Evolutionary conservation across 2,888 invertebrate species (phyloP).

Genomic region (Diploptera punctata): DNA sequence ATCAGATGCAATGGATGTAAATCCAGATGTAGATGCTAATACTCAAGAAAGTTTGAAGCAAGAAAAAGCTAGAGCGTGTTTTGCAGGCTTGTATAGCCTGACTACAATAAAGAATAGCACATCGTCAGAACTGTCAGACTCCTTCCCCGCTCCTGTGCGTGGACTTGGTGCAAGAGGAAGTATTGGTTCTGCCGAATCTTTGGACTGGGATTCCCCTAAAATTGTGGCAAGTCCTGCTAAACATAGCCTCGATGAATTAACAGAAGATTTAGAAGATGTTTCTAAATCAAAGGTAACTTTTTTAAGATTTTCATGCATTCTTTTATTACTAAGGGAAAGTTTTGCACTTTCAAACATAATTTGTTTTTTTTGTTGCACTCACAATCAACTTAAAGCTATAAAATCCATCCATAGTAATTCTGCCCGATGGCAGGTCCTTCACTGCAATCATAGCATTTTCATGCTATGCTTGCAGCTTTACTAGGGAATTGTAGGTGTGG

Average conservation of each 20-base stretch:
- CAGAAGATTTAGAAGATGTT: not conserved
- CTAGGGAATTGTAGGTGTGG: too few species aligned
- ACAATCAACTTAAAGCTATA: too few species aligned
- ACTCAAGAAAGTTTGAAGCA: constrained; percentile 38
- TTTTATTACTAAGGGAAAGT: too few species aligned
- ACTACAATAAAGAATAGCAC: constrained; percentile 47
- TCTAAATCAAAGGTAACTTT: not conserved
- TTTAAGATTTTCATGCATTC: too few species aligned
- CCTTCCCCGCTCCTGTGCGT: constrained; percentile 27
- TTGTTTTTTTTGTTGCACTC: too few species aligned
- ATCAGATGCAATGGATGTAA: constrained; percentile 14
- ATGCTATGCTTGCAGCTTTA: too few species aligned
- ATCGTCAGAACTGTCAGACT: constrained; percentile 46
- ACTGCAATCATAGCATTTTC: too few species aligned
- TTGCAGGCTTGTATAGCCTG: constrained; percentile 47
- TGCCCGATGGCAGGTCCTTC: too few species aligned
- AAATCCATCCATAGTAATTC: too few species aligned
- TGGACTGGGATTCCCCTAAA: constrained; percentile 47
- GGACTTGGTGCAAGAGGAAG: constrained; percentile 30
- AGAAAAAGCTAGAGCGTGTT: constrained; percentile 44
- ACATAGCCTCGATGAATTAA: not conserved
- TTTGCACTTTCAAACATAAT: too few species aligned
- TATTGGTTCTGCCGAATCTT: constrained; percentile 43
- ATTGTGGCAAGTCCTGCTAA: constrained; percentile 36
- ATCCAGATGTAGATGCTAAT: constrained; percentile 10